phyloP scores from a whole-genome alignment of 2,888 invertebrate genomes.

The Microctonus hyperodae region DNA sequence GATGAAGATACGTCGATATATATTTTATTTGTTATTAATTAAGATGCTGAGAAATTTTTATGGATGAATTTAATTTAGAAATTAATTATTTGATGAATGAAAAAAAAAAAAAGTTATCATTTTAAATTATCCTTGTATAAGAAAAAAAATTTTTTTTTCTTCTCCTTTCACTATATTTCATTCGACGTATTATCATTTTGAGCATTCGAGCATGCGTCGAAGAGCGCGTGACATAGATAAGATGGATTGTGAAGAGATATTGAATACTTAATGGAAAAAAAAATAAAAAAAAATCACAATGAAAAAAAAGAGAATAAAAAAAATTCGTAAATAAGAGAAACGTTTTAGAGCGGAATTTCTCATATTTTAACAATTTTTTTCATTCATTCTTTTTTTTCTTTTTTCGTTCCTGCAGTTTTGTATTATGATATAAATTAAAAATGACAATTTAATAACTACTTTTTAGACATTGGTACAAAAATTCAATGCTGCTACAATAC shows the following conservation, averaged over 20 bases:
- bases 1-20: slow-evolving; percentile 19
- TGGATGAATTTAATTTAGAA: too few relatives aligned
- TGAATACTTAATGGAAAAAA: neutral
- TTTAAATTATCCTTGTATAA: neutral
- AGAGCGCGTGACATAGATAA: neutral
- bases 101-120: neutral
- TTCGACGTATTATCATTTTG: slow-evolving; percentile 16
- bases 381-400: neutral
- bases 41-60: neutral
- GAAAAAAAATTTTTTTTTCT: neutral
- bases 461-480: slow-evolving; percentile 62
- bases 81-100: too few relatives aligned
- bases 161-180: neutral
- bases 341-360: neutral
- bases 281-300: neutral
- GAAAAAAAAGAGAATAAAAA: neutral
- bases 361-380: too few relatives aligned
- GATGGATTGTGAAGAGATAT: neutral
- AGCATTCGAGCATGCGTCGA: slow-evolving; percentile 27
- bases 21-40: neutral
- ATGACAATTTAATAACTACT: slow-evolving; percentile 52
- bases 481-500: slow-evolving; percentile 57
- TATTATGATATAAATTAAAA: neutral
- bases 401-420: neutral
- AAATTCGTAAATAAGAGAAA: neutral